Percentiles rank a stretch among this genome's conserved stretches.
Evolutionary conservation across 2,888 invertebrate species (phyloP).

Genomic region (Metellina segmentata): DNA sequence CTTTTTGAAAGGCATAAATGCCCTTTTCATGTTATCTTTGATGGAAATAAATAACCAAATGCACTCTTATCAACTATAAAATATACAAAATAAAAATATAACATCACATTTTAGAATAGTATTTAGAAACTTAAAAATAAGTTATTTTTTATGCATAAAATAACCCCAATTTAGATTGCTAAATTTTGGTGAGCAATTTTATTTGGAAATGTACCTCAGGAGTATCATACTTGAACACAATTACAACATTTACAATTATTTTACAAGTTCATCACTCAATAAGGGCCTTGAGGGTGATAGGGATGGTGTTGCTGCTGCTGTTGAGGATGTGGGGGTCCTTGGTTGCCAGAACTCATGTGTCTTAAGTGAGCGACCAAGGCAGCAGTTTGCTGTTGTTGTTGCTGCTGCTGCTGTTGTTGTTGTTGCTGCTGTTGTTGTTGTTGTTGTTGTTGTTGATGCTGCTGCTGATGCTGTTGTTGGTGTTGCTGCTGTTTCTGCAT

Average conservation of each 20-base stretch:
- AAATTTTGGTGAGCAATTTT: no score
- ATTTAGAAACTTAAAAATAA: no score
- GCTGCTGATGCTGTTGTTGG: conserved; percentile 72
- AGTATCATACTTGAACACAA: neutral
- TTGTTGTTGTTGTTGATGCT: conserved; percentile 76
- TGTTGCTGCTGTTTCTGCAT: conserved; percentile 76
- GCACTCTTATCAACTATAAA: no score
- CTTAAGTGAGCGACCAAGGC: conserved; percentile 73
- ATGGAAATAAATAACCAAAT: no score
- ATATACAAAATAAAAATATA: no score
- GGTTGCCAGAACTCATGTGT: conserved; percentile 68
- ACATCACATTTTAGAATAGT: no score
- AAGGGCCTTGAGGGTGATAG: conserved; percentile 74
- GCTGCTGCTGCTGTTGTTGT: conserved; percentile 75
- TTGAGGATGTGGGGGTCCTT: conserved; percentile 67
- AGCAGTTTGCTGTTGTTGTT: conserved; percentile 69
- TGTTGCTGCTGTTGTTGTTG: conserved; percentile 74
- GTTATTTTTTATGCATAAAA: no score
- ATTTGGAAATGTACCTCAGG: no score
- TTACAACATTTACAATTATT: neutral
- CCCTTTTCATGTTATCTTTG: no score
- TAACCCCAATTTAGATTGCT: no score
- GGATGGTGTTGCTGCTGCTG: conserved; percentile 74
- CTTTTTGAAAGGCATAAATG: no score
- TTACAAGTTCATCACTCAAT: conserved; percentile 27